These are phyloP conservation scores for Odontesthes bonariensis DNA, from an alignment of 2,113 vertebrate species.

Conservation along the genomic window DNA sequence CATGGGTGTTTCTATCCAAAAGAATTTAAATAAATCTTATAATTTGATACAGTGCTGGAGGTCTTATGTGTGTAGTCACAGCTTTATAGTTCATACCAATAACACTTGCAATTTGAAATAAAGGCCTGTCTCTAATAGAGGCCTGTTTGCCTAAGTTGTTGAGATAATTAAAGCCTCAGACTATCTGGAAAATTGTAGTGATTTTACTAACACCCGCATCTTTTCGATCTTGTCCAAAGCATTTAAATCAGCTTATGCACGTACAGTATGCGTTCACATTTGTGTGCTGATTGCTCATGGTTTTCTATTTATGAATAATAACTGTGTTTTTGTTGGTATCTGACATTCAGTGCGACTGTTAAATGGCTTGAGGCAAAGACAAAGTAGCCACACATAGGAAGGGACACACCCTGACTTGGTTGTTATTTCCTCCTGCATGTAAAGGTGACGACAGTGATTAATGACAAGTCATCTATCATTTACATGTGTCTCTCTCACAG, in stretches of 20 bases:
- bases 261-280: neutral
- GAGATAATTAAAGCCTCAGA: no score
- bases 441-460: conserved; percentile 70
- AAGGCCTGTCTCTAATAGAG: no score
- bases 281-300: conserved; percentile 1
- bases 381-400: conserved; percentile 66
- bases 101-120: no score
- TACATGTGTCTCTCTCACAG: conserved; percentile 57
- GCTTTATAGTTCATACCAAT: no score
- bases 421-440: conserved; percentile 67
- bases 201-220: neutral
- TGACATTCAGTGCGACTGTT: conserved; percentile 39
- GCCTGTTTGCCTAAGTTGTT: no score
- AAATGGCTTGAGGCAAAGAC: conserved; percentile 41
- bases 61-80: no score
- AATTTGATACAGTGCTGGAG: no score
- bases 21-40: no score
- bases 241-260: neutral
- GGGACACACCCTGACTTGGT: conserved; percentile 46
- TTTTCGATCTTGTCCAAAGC: neutral
- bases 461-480: conserved; percentile 72
- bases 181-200: neutral
- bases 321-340: conserved; percentile 7
- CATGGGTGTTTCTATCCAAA: no score
- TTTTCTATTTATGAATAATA: conserved; percentile 20